Percentiles rank a stretch among this genome's conserved stretches.
phyloP scores from a whole-genome alignment of 2,888 invertebrate genomes.

The Gryllus longicercus region DNA sequence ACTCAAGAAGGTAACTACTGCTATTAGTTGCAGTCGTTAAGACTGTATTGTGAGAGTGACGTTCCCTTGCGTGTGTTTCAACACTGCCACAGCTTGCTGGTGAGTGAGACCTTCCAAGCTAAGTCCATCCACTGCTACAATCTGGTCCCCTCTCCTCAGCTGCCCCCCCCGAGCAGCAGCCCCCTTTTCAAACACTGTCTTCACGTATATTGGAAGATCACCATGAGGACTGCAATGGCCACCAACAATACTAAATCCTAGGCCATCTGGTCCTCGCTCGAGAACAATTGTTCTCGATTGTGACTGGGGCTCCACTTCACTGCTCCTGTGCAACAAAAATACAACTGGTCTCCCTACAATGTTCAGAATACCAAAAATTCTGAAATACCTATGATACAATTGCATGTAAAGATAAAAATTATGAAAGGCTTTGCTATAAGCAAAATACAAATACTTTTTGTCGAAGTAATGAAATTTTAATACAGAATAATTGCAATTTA shows the following conservation, averaged over 20 bases:
- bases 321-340: constrained; percentile 26
- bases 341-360: neutral
- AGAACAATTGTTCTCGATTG: constrained; percentile 40
- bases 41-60: constrained; percentile 46
- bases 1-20: neutral
- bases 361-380: too few species aligned
- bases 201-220: constrained; percentile 54
- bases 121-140: constrained; percentile 47
- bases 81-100: constrained; percentile 48
- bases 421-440: too few species aligned
- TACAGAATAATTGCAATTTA: too few species aligned
- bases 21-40: constrained; percentile 22
- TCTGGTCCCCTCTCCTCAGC: constrained; percentile 48
- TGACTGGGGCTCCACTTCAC: constrained; percentile 27
- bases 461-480: too few species aligned
- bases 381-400: too few species aligned
- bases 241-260: constrained; percentile 57
- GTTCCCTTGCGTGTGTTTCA: constrained; percentile 51
- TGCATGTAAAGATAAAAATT: too few species aligned
- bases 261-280: constrained; percentile 52
- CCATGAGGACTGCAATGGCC: constrained; percentile 53
- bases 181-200: constrained; percentile 48
- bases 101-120: constrained; percentile 47
- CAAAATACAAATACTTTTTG: too few species aligned
- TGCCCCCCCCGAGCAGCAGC: constrained; percentile 46